Percentiles rank a stretch among this genome's conserved stretches.
Conservation (phyloP, 2,888 invertebrate species). For the Thereva unica region DNA sequence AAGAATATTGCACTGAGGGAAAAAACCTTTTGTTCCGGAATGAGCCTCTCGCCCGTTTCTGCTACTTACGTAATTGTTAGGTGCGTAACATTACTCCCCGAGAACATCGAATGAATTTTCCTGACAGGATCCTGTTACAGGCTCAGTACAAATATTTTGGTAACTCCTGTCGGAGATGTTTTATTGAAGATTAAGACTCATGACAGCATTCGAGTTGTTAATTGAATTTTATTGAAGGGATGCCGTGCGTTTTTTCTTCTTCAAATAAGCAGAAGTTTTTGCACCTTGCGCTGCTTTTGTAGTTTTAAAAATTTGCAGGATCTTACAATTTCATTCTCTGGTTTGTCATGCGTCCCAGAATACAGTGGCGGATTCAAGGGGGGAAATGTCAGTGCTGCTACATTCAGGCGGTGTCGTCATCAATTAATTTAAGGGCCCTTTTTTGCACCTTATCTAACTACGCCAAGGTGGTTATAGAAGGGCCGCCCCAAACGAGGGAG, state of each 20-base stretch:
- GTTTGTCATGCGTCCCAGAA: no score
- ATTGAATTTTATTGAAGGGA: constrained; percentile 31
- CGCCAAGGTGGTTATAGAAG: no score
- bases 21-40: constrained; percentile 6
- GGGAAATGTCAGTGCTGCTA: no score
- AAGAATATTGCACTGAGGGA: constrained; percentile 26
- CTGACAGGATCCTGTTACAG: constrained; percentile 34
- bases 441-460: no score
- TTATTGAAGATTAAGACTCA: constrained; percentile 33
- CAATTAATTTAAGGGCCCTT: no score
- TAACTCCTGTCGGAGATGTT: constrained; percentile 38
- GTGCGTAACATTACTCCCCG: not conserved
- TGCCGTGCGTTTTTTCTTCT: not conserved
- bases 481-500: no score
- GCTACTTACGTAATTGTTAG: constrained; percentile 1
- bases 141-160: constrained; percentile 37
- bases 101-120: constrained; percentile 9
- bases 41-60: not conserved
- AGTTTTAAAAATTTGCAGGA: no score
- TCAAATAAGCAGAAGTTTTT: not conserved
- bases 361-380: no score
- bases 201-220: constrained; percentile 25
- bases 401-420: no score
- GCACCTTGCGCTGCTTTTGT: not conserved
- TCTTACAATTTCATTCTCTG: no score